Percentiles rank a stretch among this genome's conserved stretches.
Evolutionary conservation across 2,113 vertebrate species (phyloP).

Genomic region (zebrafish (Danio rerio)): GRCz12tu NC_133178.1:49428001-49428500

Average conservation of each 20-base stretch:
- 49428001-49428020: conserved; percentile 86
- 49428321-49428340: too few relatives aligned
- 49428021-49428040: conserved; percentile 85
- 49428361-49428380: too few relatives aligned
- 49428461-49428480: too few relatives aligned
- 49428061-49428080: conserved; percentile 75
- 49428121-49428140: conserved; percentile 68
- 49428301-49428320: neutral
- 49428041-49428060: conserved; percentile 83
- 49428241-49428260: conserved; percentile 37
- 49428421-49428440: too few relatives aligned
- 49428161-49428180: conserved; percentile 67
- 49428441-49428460: too few relatives aligned
- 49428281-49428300: conserved; percentile 8
- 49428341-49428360: too few relatives aligned
- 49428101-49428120: conserved; percentile 60
- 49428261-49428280: conserved; percentile 31
- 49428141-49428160: conserved; percentile 65
- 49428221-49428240: conserved; percentile 32
- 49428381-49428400: too few relatives aligned
- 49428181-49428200: conserved; percentile 57
- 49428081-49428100: conserved; percentile 50
- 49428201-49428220: conserved; percentile 38
- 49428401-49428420: too few relatives aligned
- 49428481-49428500: too few relatives aligned